Percentiles rank a stretch among this genome's conserved stretches.
These are phyloP conservation scores for Clinocottus analis DNA, from an alignment of 2,113 vertebrate genomes.

Conservation along the genomic window DNA sequence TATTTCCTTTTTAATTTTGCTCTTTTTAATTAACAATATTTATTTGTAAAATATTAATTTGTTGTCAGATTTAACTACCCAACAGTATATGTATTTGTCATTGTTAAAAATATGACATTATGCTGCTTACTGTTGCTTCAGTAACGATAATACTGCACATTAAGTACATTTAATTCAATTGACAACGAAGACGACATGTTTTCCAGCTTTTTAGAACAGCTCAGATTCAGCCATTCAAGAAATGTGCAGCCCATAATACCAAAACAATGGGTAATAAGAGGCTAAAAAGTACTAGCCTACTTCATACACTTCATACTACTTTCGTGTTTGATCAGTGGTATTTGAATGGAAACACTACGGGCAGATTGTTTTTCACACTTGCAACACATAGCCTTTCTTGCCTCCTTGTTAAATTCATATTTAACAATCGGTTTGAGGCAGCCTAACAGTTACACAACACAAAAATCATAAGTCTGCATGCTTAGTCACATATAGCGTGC, in stretches of 20 bases:
- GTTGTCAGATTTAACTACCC: not conserved
- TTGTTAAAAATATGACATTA: not conserved
- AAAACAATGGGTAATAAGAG: not conserved
- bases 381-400: not conserved
- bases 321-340: not conserved
- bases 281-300: no score
- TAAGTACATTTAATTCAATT: not conserved
- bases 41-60: not conserved
- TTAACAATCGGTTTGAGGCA: not conserved
- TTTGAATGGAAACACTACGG: not conserved
- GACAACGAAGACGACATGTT: not conserved
- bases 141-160: not conserved
- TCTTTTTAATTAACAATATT: not conserved
- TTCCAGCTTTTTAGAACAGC: not conserved
- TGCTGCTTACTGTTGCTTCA: not conserved
- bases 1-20: not conserved
- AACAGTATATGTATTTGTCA: not conserved
- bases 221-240: constrained; percentile 2
- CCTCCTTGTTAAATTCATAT: not conserved
- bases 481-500: not conserved
- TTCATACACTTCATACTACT: no score
- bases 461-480: not conserved
- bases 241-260: not conserved
- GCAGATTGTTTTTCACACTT: not conserved
- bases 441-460: not conserved